Evolutionary conservation across 2,113 vertebrate species (phyloP).

Genomic region (Madoqua kirkii): DNA sequence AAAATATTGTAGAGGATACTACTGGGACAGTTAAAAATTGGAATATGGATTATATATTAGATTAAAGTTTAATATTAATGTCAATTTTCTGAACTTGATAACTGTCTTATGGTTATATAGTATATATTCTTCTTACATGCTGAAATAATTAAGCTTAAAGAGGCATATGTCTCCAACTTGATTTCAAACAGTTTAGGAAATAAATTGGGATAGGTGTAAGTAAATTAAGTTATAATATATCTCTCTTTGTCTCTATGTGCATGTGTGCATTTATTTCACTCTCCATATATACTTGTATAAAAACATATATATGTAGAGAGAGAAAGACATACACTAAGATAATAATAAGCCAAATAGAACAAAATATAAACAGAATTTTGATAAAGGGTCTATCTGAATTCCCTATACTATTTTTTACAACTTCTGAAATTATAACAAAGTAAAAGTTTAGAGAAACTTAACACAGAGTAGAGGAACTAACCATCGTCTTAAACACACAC

Average conservation of each 20-base stretch:
- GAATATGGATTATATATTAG: neutral
- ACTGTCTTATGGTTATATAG: neutral
- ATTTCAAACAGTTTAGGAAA: neutral
- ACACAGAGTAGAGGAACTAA: constrained; percentile 30
- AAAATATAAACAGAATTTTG: neutral
- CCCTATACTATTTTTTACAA: neutral
- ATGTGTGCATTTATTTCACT: neutral
- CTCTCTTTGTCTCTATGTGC: neutral
- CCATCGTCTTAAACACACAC: constrained; percentile 43
- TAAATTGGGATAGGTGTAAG: no score
- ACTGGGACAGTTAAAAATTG: neutral
- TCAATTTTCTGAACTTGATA: neutral
- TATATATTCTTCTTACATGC: neutral
- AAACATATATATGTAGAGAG: neutral
- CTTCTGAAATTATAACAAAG: constrained; percentile 20
- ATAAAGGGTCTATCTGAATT: neutral
- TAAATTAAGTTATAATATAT: neutral
- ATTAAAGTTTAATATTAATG: neutral
- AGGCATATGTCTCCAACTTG: neutral
- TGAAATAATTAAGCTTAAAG: neutral
- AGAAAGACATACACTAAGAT: neutral
- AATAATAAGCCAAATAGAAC: neutral
- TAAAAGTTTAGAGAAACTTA: constrained; percentile 15
- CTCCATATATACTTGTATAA: neutral
- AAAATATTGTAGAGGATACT: neutral